Percentiles rank a stretch among this genome's conserved stretches.
These are phyloP conservation scores for Calcarius ornatus DNA, from an alignment of 2,113 vertebrate genomes.

Conservation along the genomic window DNA sequence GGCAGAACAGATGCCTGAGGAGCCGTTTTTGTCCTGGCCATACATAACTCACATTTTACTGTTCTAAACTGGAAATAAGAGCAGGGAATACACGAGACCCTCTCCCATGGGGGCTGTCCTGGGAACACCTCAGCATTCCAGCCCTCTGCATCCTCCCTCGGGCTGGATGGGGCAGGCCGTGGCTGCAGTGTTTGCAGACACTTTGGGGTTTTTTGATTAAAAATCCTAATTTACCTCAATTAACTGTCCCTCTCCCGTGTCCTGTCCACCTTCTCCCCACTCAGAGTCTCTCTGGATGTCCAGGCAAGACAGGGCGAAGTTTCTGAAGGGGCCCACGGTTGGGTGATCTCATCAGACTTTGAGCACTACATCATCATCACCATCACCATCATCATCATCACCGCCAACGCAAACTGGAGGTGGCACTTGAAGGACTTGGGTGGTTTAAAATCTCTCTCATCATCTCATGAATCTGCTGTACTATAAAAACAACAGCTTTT, in stretches of 20 bases:
- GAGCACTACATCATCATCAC: slow-evolving; percentile 85
- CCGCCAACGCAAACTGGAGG: slow-evolving; percentile 68
- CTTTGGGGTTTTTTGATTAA: rapidly evolving
- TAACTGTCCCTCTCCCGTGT: not conserved
- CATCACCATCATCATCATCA: slow-evolving; percentile 78
- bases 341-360: slow-evolving; percentile 90
- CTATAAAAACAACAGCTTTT: slow-evolving; percentile 86
- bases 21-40: not conserved
- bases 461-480: slow-evolving; percentile 98
- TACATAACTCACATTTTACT: not conserved
- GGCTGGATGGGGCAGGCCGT: not conserved
- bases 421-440: slow-evolving; percentile 79
- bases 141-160: not conserved
- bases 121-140: not conserved
- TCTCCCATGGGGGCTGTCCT: not conserved
- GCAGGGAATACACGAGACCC: rapidly evolving
- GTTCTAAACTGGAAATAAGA: not conserved
- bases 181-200: not conserved
- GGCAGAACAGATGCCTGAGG: not conserved
- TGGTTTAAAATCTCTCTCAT: slow-evolving; percentile 79
- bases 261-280: not conserved
- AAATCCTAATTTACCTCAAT: rapidly evolving
- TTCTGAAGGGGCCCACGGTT: slow-evolving; percentile 90
- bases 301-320: slow-evolving; percentile 91
- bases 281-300: slow-evolving; percentile 93